Evolutionary conservation across 2,113 vertebrate species (phyloP), one percentile per base, ranked within the genome.

Genomic region (Hymenochirus boettgeri): DNA sequence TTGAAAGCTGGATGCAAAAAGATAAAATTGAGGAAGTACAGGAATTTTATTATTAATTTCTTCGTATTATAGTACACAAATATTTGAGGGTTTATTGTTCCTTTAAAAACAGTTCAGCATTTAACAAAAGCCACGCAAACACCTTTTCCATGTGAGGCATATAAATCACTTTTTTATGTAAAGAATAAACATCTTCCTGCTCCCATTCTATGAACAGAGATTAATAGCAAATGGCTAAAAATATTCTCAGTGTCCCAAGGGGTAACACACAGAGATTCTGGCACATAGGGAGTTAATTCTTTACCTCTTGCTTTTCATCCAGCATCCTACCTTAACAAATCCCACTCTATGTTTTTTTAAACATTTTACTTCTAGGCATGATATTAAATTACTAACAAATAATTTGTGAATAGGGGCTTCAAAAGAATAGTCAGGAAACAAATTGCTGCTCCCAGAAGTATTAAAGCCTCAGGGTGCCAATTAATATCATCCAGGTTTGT

Each of bases 341-440:
- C 52, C 52, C 52, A 55, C 26, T 3, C 54, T 57, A 57, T 37
- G 29, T 57, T 57, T 48, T 21, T 57, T 57, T 21, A 57, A 29
- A 18, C 26, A 13, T 52, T 52, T 13, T 54, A 26, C 25, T 25
- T 12, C 21, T 39, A 39, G 33, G 37, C 56, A 52, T 25, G 29
- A 13, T 51, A 50, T 19, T 48, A 62, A 61, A 61, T 61, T 48
- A 19, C 25, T 61, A 26, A 23, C 27, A 62, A 23, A 62, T 62
- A 52, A 24, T 52, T 18, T 21, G 15, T n/a, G 47, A 52, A 24
- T 52, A 29, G 18, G 21, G n/a, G 31, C 45, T 50, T 52, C 5
- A 4, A 33, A 35, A 18, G 50, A 2, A 35, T 37, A n/a, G 18
- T 19, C 18, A 7, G 26, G 18, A 62, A 35, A 51, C 59, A 51